Base-by-base conservation (phyloP, 37 sponge, comb jelly and placozoan genomes). In the Oscarella lobularis region DNA sequence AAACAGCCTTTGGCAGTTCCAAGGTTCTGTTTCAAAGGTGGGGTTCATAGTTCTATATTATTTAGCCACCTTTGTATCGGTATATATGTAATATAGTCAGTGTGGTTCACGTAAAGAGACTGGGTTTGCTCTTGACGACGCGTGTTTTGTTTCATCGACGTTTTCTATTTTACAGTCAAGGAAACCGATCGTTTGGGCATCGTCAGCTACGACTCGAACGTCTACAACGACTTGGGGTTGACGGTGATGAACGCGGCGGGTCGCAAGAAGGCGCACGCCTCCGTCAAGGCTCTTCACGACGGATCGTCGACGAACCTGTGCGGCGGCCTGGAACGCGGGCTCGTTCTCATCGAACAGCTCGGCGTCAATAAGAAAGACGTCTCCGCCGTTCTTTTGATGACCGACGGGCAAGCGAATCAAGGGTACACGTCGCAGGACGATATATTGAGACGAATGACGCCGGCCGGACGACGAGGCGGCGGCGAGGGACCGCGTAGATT, bases 331-430 rank as follows among this genome's bases (percentile, higher is more conserved):
- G 37, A 88, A 27, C 82, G 79, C 68, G 95, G 92, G 3, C 35
- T 60, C 30, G 69, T 29, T 76, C 60, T 75, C 2, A 92, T 92
- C 85, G 76, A 88, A 67, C 76, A 83, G 72, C 40, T 92, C 31
- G 75, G 40, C 39, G 37, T 27, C 2, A 72, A 80, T 14, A 68
- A 68, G 71, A 68, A 68, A 68, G 32, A 89, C 41, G 95, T 94
- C 30, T 84, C 87, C 39, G 89, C 95, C 14, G 90, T 94, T 5
- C 83, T 94, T 3, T 81, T 94, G 72, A 73, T 94, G 39, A 94
- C 95, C 38, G 95, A 94, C 73, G 95, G 95, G 14, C 76, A 84
- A 32, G 95, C 95, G 9, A 89, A 89, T 41, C 41, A 70, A 20
- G 90, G 95, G 0, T 75, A 87, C 60, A 79, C 80, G 2, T 55